phyloP scores from a whole-genome alignment of 2,113 vertebrate species.

The Edolisoma coerulescens region DNA sequence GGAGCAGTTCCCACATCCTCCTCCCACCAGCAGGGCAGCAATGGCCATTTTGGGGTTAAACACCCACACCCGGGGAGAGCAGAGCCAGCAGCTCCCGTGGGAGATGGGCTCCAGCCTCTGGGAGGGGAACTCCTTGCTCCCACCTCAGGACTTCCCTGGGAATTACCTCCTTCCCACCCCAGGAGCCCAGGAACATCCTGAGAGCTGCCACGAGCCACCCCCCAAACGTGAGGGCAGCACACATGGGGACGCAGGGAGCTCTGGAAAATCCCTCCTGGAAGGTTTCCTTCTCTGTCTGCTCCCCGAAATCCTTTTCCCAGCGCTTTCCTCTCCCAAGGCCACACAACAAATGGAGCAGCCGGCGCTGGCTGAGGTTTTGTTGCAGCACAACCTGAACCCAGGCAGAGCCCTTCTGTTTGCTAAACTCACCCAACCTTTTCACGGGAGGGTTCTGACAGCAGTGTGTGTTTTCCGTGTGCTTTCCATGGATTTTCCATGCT shows the following conservation, averaged over 20 bases:
- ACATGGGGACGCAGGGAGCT: neutral
- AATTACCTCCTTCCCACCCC: neutral
- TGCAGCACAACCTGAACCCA: neutral
- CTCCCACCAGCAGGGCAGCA: neutral
- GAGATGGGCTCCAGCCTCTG: neutral
- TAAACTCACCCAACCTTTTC: neutral
- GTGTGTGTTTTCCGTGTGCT: neutral
- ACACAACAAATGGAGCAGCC: neutral
- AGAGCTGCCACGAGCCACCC: fast-evolving
- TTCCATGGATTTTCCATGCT: neutral
- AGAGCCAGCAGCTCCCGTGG: neutral
- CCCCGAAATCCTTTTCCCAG: neutral
- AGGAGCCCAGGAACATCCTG: fast-evolving
- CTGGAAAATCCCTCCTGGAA: neutral
- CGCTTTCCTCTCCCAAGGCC: neutral
- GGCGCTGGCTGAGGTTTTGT: neutral
- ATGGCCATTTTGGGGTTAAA: neutral
- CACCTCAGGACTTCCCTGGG: too few relatives aligned
- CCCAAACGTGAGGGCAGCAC: neutral
- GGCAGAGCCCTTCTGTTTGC: neutral
- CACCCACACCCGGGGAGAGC: too few relatives aligned
- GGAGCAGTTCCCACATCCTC: neutral
- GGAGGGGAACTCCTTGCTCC: neutral
- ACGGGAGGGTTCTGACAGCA: neutral
- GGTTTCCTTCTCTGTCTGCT: fast-evolving